Percentiles rank a stretch among this genome's conserved stretches.
phyloP scores from a whole-genome alignment of 2,888 invertebrate genomes.

The Apantesis nais region DNA sequence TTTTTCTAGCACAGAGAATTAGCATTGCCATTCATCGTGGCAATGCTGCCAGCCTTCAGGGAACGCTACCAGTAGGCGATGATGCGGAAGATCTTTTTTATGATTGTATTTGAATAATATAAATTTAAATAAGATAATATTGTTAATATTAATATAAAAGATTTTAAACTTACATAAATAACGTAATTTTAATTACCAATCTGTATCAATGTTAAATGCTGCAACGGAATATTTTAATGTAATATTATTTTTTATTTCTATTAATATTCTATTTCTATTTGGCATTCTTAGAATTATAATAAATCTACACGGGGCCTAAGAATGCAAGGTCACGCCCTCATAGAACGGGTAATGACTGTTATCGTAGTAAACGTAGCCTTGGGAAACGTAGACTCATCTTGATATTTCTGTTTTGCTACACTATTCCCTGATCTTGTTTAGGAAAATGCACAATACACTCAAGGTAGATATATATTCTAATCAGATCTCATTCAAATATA shows the following conservation, averaged over 20 bases:
- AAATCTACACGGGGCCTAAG: slow-evolving; percentile 31
- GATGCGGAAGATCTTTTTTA: too few relatives aligned
- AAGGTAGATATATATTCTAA: too few relatives aligned
- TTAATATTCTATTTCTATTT: too few relatives aligned
- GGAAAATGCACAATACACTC: neutral
- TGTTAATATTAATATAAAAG: too few relatives aligned
- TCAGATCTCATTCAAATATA: too few relatives aligned
- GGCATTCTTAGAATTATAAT: slow-evolving; percentile 27
- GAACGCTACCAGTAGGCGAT: too few relatives aligned
- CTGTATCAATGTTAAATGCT: neutral
- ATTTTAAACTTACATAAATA: neutral
- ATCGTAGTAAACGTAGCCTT: slow-evolving; percentile 5
- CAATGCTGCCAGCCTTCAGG: too few relatives aligned
- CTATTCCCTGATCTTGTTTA: neutral
- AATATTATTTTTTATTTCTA: too few relatives aligned
- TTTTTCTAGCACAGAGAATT: too few relatives aligned
- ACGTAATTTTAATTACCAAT: neutral
- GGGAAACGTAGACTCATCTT: neutral
- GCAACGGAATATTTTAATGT: neutral
- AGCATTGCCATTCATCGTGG: too few relatives aligned
- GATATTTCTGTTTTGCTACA: neutral
- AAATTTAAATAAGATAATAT: too few relatives aligned
- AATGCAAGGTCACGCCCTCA: slow-evolving; percentile 50
- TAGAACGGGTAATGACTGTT: slow-evolving; percentile 29
- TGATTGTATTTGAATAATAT: too few relatives aligned